Evolutionary conservation across 2,113 vertebrate genomes (phyloP), one percentile per base, ranked within the genome.

Genomic region (Mobula hypostoma): DNA sequence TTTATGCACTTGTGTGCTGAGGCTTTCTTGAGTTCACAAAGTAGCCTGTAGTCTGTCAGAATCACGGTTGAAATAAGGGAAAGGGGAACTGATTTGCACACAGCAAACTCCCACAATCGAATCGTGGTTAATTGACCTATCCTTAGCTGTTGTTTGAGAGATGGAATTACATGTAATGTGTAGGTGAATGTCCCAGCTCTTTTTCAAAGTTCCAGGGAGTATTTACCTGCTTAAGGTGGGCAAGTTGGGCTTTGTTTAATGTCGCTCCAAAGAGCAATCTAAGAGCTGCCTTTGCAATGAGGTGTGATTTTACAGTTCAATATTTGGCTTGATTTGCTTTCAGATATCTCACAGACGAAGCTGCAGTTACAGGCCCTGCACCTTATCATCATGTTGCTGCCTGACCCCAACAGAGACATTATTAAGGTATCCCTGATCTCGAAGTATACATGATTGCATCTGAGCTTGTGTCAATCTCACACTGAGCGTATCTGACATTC

Each of bases 291-390:
- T 2, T 74, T 48, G 24, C 21, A 19, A 68, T 74, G 21, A 70
- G 24, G 27, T 93, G 90, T 12, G 66, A 14, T 74, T 48, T 72
- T 74, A 19, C 90, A 48, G 21, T 36, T 48, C 40, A 74, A 93
- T 8, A 72, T 40, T 32, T 12, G 9, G n/a, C 24, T 94, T 96
- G 82, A 96, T 95, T 94, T 95, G 91, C 96, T 95, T 94, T 94
- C 95, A 99, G 98, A 98, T 95, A 97, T 98, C 85, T 95, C 98
- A 74, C 97, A 97, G 56, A 96, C 97, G 95, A 97, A 97, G 95
- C 97, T 98, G 83, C 98, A 98, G 94, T 95, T 99, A 80, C 98
- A 99, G 95, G 98, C 98, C 95, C 96, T 99, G 94, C 98, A 99
- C 95, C 97, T 99, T 88, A 97, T 99, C 96, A 95, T 97, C 63